A percentile compares a stretch with the other conserved stretches of the same genome.
Evolutionary conservation across 53 echinoderm and acorn worm species (phyloP).

Genomic region (Echinometra lucunter): DNA sequence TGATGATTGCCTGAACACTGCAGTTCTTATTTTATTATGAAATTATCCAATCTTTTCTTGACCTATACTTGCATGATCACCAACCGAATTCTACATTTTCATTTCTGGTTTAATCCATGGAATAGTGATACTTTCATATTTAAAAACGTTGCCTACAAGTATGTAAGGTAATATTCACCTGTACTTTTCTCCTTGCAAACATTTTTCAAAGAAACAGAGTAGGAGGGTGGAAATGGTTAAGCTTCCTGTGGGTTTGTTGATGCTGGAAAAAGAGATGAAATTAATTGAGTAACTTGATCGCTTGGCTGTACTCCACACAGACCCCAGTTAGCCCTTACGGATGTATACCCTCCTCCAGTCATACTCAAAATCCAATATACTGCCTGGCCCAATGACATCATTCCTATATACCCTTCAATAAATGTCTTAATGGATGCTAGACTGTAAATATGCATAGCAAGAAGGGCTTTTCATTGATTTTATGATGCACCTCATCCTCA

Average conservation of each 20-base stretch:
- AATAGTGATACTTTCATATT: not conserved
- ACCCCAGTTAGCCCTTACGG: slow-evolving; percentile 10
- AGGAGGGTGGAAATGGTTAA: slow-evolving; percentile 30
- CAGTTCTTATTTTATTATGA: not conserved
- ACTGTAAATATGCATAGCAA: slow-evolving; percentile 39
- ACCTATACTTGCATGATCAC: not conserved
- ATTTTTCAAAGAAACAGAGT: slow-evolving; percentile 36
- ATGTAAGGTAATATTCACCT: not conserved
- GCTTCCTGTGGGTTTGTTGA: slow-evolving; percentile 43
- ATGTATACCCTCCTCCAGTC: slow-evolving; percentile 42
- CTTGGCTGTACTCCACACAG: slow-evolving; percentile 15
- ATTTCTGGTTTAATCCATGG: not conserved
- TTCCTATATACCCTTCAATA: slow-evolving; percentile 3
- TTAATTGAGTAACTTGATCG: slow-evolving; percentile 53
- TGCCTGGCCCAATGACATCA: slow-evolving; percentile 36
- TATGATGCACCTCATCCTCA: not conserved
- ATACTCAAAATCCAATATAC: slow-evolving; percentile 43
- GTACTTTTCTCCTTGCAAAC: slow-evolving; percentile 41
- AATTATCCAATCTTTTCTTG: not conserved
- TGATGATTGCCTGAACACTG: not conserved
- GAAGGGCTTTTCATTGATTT: slow-evolving; percentile 40
- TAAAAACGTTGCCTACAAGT: not conserved
- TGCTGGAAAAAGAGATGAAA: slow-evolving; percentile 46
- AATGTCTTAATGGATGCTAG: slow-evolving; percentile 52
- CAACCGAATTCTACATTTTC: not conserved